phyloP scores from a whole-genome alignment of 2,797 vertebrate genomes.

The Halcyon leucocephala region DNA sequence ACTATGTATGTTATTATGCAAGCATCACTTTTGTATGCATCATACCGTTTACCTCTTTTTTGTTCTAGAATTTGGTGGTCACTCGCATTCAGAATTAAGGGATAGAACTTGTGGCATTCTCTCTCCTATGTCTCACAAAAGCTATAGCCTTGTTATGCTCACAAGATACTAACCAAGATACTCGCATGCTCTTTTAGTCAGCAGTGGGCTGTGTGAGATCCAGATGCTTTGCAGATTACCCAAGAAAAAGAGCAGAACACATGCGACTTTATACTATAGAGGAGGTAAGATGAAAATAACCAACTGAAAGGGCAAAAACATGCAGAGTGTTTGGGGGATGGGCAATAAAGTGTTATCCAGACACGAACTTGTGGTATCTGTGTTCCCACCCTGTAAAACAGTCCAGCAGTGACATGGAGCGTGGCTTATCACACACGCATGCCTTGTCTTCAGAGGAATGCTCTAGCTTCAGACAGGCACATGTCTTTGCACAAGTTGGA shows the following conservation, averaged over 20 bases:
- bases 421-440: neutral
- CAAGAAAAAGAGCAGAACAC: neutral
- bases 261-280: neutral
- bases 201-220: neutral
- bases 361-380: neutral
- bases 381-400: neutral
- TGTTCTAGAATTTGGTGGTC: neutral
- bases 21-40: neutral
- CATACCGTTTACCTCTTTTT: neutral
- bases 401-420: neutral
- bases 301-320: neutral
- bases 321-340: neutral
- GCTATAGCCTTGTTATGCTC: neutral
- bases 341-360: neutral
- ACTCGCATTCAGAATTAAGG: neutral
- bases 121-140: neutral
- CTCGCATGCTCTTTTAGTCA: neutral
- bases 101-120: neutral
- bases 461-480: neutral
- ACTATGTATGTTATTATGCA: neutral
- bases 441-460: neutral
- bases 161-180: neutral
- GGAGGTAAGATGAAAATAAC: neutral
- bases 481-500: neutral
- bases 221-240: constrained; percentile 16